Percentiles rank a stretch among this genome's conserved stretches.
Evolutionary conservation across 2,113 vertebrate genomes (phyloP).

Genomic region (Coptodon bakossiorum): DNA sequence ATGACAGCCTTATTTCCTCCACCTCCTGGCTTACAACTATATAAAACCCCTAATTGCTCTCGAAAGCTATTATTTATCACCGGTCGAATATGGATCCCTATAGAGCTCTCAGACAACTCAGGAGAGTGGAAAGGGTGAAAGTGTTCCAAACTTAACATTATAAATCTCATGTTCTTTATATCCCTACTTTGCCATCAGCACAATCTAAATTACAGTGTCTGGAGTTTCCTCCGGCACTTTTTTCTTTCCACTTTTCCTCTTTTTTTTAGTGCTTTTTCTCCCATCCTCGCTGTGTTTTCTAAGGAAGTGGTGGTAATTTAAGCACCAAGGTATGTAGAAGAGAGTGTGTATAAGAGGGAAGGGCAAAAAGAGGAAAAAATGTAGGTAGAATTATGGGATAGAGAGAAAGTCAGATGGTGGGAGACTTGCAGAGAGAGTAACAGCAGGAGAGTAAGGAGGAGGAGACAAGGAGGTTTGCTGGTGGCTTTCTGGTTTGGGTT

Average conservation of each 20-base stretch:
- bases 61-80: slow-evolving; percentile 61
- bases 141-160: slow-evolving; percentile 62
- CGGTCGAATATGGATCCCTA: slow-evolving; percentile 47
- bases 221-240: slow-evolving; percentile 44
- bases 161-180: slow-evolving; percentile 68
- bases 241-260: slow-evolving; percentile 26
- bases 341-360: neutral
- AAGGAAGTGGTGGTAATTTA: neutral
- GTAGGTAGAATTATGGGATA: neutral
- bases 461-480: slow-evolving; percentile 35
- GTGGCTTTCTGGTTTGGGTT: slow-evolving; percentile 65
- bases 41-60: slow-evolving; percentile 64
- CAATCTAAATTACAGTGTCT: slow-evolving; percentile 65
- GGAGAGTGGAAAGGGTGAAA: slow-evolving; percentile 56
- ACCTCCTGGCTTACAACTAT: slow-evolving; percentile 31
- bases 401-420: neutral
- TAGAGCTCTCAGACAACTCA: slow-evolving; percentile 27
- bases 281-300: neutral
- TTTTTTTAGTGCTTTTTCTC: neutral
- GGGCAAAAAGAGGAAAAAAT: neutral
- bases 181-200: slow-evolving; percentile 59
- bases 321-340: neutral
- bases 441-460: slow-evolving; percentile 18
- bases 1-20: slow-evolving; percentile 55
- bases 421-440: neutral